Evolutionary conservation across 1,140 invertebrate genomes (phyloP).

Genomic region (Octopus sinensis): DNA sequence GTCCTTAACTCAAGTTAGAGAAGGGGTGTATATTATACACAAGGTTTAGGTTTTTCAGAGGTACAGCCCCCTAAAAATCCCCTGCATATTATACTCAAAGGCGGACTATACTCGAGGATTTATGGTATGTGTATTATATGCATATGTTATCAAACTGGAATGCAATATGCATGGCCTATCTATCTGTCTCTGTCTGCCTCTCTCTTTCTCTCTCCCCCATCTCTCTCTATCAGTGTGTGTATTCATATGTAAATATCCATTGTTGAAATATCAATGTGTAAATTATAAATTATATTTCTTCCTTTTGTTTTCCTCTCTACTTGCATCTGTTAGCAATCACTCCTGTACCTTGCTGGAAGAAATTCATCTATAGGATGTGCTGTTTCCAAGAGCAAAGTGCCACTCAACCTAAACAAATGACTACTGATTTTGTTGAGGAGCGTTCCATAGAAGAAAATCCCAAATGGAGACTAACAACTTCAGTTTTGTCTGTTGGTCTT

Average conservation of each 20-base stretch:
- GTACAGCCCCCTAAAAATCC: too few species aligned
- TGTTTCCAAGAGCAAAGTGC: conserved; percentile 22
- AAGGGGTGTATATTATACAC: too few species aligned
- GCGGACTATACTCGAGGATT: too few species aligned
- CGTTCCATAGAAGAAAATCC: conserved; percentile 27
- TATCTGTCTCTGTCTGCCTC: background rate
- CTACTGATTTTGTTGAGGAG: conserved; percentile 21
- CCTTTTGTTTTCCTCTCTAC: background rate
- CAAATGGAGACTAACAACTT: conserved; percentile 25
- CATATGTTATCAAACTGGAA: background rate
- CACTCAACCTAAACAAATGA: conserved; percentile 11
- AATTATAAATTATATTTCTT: background rate
- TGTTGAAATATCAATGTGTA: background rate
- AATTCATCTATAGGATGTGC: conserved; percentile 27
- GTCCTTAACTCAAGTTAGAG: too few species aligned
- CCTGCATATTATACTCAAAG: too few species aligned
- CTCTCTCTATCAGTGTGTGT: background rate
- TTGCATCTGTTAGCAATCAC: background rate
- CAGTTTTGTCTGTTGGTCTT: conserved; percentile 18
- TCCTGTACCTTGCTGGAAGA: background rate
- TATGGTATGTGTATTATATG: too few species aligned
- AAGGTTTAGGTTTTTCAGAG: too few species aligned
- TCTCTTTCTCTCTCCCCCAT: background rate
- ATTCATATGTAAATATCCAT: too few species aligned
- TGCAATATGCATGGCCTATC: background rate